Base-by-base conservation (phyloP, 2,888 invertebrate species). In the Metopia argyrocephala region DNA sequence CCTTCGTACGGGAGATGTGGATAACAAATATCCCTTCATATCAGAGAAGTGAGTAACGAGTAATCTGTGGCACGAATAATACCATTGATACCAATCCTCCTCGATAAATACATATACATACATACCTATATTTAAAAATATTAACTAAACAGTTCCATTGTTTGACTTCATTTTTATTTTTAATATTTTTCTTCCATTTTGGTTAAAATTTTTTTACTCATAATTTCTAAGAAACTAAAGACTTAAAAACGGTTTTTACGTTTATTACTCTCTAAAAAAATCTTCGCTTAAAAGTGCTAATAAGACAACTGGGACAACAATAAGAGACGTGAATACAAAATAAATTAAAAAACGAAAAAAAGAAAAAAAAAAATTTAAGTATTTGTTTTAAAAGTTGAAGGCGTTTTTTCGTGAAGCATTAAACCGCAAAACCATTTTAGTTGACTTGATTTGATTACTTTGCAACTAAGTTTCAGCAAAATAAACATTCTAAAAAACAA, bases 361-460 rank as follows among this genome's bases (percentile, higher is more conserved):
- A 27, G 18, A 25, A 4, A 7, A 25, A 25, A 54, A 54, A 27
- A 27, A n/a, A n/a, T n/a, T 12, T 52, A 25, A 25, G 54, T n/a
- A n/a, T n/a, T 20, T 57, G 20, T 57, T 57, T 57, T 57, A 28
- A 21, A 59, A 59, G 59, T 31, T 38, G 9, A 31, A 59, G 31
- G 12, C 38, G 31, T 31, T 38, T 59, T 31, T 9, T 38, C 9
- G n/a, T n/a, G 4, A 21, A 18, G 31, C 57, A 38, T 59, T 59
- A 38, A 59, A 38, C 59, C 21, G 15, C 59, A 59, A 38, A 59
- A 31, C 59, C 59, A 38, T 59, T 31, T 38, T 21, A 20, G 59
- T 31, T 54, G 21, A 56, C 2, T n/a, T 31, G 31, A 59, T 21
- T 59, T 59, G 12, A 38, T 38, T 38, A 15, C 38, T 38, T 38